Evolutionary conservation across 2,113 vertebrate genomes (phyloP).

Genomic region (Brachirus orientalis): DNA sequence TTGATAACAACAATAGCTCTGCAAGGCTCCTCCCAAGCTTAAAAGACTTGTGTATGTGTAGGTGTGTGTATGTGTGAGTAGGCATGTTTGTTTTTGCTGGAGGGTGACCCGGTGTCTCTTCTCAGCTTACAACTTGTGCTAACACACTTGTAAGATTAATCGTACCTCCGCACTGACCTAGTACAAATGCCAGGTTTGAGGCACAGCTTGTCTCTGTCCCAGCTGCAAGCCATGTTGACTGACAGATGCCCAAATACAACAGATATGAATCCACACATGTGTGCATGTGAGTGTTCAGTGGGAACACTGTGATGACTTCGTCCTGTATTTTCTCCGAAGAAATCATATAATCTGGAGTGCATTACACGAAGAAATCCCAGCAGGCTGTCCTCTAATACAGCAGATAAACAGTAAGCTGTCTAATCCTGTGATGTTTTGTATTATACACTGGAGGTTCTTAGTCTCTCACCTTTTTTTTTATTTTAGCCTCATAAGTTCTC

Average conservation of each 20-base stretch:
- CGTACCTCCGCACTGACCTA: background rate
- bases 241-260: slow-evolving; percentile 8
- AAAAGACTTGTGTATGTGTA: background rate
- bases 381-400: background rate
- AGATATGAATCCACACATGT: background rate
- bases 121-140: background rate
- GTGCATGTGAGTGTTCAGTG: slow-evolving; percentile 8
- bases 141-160: background rate
- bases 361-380: background rate
- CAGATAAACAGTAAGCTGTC: background rate
- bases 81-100: background rate
- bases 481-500: background rate
- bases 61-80: background rate
- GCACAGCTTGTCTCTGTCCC: slow-evolving; percentile 11
- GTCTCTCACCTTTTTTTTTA: background rate
- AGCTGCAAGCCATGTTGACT: slow-evolving; percentile 17
- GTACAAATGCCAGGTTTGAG: slow-evolving; percentile 12
- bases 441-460: no score
- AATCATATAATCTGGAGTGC: background rate
- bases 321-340: slow-evolving; percentile 1
- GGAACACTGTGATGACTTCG: slow-evolving; percentile 28
- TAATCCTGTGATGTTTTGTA: background rate
- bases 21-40: slow-evolving; percentile 17
- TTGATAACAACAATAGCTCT: slow-evolving; percentile 1
- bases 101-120: slow-evolving; percentile 3